Base-by-base conservation (phyloP, 1,140 invertebrate genomes). In the Zaprionus camerounensis region DNA sequence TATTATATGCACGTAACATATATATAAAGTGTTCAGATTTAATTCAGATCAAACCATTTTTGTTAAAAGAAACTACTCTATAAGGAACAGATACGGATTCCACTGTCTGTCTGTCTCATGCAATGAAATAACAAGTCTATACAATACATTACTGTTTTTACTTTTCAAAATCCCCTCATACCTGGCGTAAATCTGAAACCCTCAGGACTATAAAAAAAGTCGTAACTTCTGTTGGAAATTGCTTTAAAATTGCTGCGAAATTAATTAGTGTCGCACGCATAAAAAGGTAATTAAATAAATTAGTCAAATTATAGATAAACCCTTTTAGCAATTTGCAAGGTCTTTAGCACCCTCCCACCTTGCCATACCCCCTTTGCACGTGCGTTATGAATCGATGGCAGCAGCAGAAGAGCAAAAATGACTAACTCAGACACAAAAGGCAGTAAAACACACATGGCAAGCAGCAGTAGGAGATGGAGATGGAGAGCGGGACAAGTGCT, bases 371-470 rank as follows among this genome's bases (percentile, higher is more conserved):
- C 12, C 22, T 55, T 55, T 24, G 31, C 44, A 31, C 44, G 13
- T 76, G 84, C 75, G 79, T 82, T 91, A 90, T 90, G 85, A 87
- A 82, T 91, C 79, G 81, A 90, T 88, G 85, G 78, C 76, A 67
- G 58, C 67, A 80, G 75, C 62, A 80, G 59, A 85, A 56, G 70
- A 76, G 81, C 62, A 80, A 61, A 85, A 65, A 90, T 85, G 85
- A 88, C 79, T 90, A 82, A 88, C 78, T 80, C 85, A 90, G 81
- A 90, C 85, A 90, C 85, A 88, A 85, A 80, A 85, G 85, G 79
- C 78, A 85, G 72, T 90, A 90, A 88, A 90, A 72, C 69, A 80
- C 70, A 76, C 61, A 79, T 75, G 67, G 26, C 26, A n/a, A 26
- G 49, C 15, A n/a, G 22, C 5, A 26, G 13, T n/a, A 28, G n/a